phyloP scores from a whole-genome alignment of 2,797 vertebrate species.

The Phalanger gymnotis region DNA sequence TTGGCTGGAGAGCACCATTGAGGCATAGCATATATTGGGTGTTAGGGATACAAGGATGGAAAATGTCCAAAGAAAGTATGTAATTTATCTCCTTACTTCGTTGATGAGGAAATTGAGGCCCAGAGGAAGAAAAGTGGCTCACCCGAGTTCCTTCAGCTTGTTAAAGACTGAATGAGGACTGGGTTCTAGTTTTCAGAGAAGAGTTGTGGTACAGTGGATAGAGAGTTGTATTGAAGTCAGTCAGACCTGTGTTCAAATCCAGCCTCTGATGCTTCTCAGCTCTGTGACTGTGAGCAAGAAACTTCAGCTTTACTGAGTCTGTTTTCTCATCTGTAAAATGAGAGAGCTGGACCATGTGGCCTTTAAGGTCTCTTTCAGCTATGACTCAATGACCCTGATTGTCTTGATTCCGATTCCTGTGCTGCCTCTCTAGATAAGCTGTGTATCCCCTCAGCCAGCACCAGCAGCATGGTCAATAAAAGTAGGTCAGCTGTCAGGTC shows the following conservation, averaged over 20 bases:
- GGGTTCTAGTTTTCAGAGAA: neutral
- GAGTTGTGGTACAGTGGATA: neutral
- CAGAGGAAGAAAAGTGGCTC: neutral
- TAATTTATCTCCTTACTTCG: neutral
- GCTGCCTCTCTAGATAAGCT: neutral
- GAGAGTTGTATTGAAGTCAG: neutral
- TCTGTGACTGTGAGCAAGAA: neutral
- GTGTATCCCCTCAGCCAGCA: neutral
- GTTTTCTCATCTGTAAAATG: neutral
- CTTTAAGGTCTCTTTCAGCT: neutral
- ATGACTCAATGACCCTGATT: neutral
- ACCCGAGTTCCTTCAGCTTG: neutral
- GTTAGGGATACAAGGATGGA: neutral
- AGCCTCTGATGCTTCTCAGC: neutral
- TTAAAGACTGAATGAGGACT: neutral
- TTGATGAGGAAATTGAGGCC: neutral
- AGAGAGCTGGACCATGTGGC: neutral
- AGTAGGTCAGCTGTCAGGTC: neutral
- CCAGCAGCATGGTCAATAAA: neutral
- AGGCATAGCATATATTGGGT: neutral
- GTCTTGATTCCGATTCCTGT: neutral
- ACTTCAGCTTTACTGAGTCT: neutral
- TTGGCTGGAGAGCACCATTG: neutral
- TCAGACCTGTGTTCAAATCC: neutral
- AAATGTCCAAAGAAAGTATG: neutral